A percentile compares a stretch with the other conserved stretches of the same genome.
These are phyloP conservation scores for Harpalus rufipes DNA, from an alignment of 2,888 invertebrate species.

Conservation along the genomic window DNA sequence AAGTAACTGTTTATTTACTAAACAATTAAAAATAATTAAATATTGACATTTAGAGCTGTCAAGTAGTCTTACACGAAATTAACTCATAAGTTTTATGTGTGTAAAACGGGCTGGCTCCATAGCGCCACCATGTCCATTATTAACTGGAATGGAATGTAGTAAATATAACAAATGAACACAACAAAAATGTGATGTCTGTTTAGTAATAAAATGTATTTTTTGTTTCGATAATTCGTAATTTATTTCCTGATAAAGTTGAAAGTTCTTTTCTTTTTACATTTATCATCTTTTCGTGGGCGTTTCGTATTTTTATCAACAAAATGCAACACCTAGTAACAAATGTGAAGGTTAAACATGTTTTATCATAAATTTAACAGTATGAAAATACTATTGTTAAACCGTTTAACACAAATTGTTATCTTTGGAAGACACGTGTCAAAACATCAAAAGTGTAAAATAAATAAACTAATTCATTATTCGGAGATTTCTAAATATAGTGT, in stretches of 20 bases:
- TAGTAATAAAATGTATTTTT: not conserved
- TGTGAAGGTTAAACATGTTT: conserved; percentile 24
- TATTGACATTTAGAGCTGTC: no score
- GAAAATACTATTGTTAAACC: conserved; percentile 23
- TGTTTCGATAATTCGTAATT: not conserved
- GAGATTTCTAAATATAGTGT: conserved; percentile 24
- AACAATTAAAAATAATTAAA: no score
- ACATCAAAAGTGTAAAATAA: conserved; percentile 17
- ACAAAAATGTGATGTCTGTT: no score
- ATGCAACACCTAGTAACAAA: not conserved
- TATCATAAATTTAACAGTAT: conserved; percentile 39
- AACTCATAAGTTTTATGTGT: no score
- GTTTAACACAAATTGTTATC: conserved; percentile 40
- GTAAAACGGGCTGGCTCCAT: no score
- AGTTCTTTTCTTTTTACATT: not conserved
- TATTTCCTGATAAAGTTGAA: not conserved
- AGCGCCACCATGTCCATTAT: no score
- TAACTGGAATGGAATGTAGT: no score
- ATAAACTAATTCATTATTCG: conserved; percentile 46
- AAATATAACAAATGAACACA: no score
- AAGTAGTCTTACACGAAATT: no score
- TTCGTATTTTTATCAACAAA: not conserved
- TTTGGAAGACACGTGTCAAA: conserved; percentile 31
- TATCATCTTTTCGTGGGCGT: not conserved
- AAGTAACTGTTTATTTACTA: no score